phyloP scores from a whole-genome alignment of 1,140 invertebrate genomes.

The Tetramorium parvispinum region DNA sequence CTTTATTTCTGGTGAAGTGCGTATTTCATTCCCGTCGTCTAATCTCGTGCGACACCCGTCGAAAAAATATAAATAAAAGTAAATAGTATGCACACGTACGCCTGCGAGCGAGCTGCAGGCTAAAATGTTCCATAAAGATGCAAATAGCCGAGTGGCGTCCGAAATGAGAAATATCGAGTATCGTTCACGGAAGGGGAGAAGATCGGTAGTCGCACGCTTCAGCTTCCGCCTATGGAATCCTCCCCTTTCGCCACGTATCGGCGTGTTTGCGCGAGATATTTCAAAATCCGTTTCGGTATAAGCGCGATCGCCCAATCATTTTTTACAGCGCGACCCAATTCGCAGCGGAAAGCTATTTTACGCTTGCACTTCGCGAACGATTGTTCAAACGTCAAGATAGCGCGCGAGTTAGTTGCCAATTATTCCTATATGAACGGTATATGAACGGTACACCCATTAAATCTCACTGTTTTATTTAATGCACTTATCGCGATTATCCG shows the following conservation, averaged over 20 bases:
- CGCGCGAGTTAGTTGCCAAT: slow-evolving; percentile 11
- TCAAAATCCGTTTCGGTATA: slow-evolving; percentile 40
- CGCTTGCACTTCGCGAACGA: background rate
- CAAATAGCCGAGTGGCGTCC: slow-evolving; percentile 69
- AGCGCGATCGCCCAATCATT: slow-evolving; percentile 41
- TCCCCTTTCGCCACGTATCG: slow-evolving; percentile 33
- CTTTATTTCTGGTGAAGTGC: background rate
- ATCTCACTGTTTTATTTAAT: slow-evolving; percentile 18
- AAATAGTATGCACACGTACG: slow-evolving; percentile 57
- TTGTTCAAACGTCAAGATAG: slow-evolving; percentile 7
- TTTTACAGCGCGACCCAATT: slow-evolving; percentile 39
- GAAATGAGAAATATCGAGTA: slow-evolving; percentile 72
- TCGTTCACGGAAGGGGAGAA: slow-evolving; percentile 38
- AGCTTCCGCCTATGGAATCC: slow-evolving; percentile 41
- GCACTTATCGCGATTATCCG: background rate
- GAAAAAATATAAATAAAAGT: slow-evolving; percentile 34
- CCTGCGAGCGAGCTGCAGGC: slow-evolving; percentile 38
- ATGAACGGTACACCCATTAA: background rate
- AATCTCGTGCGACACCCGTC: slow-evolving; percentile 55
- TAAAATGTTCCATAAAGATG: slow-evolving; percentile 72
- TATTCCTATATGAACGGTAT: background rate
- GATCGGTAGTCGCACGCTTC: slow-evolving; percentile 55
- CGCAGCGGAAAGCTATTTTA: slow-evolving; percentile 34
- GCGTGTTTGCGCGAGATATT: slow-evolving; percentile 38
- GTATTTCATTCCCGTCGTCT: slow-evolving; percentile 49